Evolutionary conservation across 2,888 invertebrate genomes (phyloP).

Genomic region (Byasa hedistus): DNA sequence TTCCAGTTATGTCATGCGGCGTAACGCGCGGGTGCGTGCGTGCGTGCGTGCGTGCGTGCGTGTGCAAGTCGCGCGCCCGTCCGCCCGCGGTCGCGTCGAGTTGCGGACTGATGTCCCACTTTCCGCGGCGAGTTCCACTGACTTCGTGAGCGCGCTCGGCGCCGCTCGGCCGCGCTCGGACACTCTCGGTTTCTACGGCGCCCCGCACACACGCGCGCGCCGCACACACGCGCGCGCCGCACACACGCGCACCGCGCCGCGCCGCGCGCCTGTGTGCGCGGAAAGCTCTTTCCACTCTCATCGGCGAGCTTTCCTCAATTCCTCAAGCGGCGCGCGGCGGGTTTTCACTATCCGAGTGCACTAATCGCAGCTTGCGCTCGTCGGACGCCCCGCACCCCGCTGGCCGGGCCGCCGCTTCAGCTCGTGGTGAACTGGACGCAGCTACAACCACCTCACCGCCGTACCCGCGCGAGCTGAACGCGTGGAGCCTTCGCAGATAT

Average conservation of each 20-base stretch:
- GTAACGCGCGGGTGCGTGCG: slow-evolving; percentile 51
- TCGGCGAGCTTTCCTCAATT: slow-evolving; percentile 73
- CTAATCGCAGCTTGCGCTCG: slow-evolving; percentile 34
- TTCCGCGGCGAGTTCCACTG: slow-evolving; percentile 79
- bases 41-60: slow-evolving; percentile 11
- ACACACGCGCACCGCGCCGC: slow-evolving; percentile 28
- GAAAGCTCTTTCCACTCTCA: slow-evolving; percentile 76
- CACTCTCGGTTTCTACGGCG: slow-evolving; percentile 79
- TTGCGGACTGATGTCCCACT: slow-evolving; percentile 84
- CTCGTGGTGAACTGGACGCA: slow-evolving; percentile 38
- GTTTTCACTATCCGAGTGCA: slow-evolving; percentile 52
- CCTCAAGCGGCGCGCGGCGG: slow-evolving; percentile 71
- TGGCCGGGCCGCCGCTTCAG: slow-evolving; percentile 35
- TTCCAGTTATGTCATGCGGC: slow-evolving; percentile 74
- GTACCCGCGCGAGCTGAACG: slow-evolving; percentile 16
- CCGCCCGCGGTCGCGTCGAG: slow-evolving; percentile 74
- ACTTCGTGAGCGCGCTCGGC: slow-evolving; percentile 79
- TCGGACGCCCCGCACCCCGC: slow-evolving; percentile 31
- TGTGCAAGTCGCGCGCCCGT: slow-evolving; percentile 55
- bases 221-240: slow-evolving; percentile 8
- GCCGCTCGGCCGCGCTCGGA: slow-evolving; percentile 70
- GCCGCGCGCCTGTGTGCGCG: slow-evolving; percentile 42
- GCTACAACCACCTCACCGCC: slow-evolving; percentile 6
- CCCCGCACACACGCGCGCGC: slow-evolving; percentile 32
- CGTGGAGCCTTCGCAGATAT: slow-evolving; percentile 23